Evolutionary conservation across 2,888 invertebrate genomes (phyloP), one percentile per base, ranked within the genome.

Genomic region (Drosophila flavopinicola): DNA sequence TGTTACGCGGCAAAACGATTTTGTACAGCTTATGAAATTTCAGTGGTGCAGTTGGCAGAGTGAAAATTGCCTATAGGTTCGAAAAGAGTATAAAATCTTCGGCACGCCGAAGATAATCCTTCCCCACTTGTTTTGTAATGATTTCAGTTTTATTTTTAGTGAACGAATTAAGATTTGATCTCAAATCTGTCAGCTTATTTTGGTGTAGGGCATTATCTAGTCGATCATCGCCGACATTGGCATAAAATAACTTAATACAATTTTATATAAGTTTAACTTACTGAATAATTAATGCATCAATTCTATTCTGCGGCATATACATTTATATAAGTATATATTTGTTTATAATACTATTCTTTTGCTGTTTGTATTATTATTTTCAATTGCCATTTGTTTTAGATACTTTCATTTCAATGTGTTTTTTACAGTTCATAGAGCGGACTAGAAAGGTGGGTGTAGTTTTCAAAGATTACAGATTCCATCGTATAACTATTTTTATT

Each of bases 371-470:
- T 6, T 30, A n/a, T n/a, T n/a, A n/a, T n/a, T 52, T 47, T 41
- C 6, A 32, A 37, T 52, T 41, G 35, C 37, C 35, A n/a, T n/a
- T 27, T 51, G 23, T 47, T 29, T n/a, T 24, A 20, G 17, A 41
- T 27, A 29, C 7, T 59, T 33, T 38, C 38, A 15, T 56, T 27
- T 23, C 45, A 67, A 47, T 71, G 56, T 51, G 13, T 35, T 48
- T 13, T 7, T 66, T 35, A 53, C 41, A 73, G 47, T 70, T 73
- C 68, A 61, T 27, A 27, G 49, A 73, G 49, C 47, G 48, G 47
- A 44, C 53, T 49, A 52, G 38, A 60, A 42, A 74, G 76, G 76
- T 74, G 74, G 74, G 74, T 67, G 73, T 67, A 57, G 58, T 72
- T 75, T 29, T 63, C 49, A 56, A 49, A 66, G 66, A 60, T 61